A percentile compares a stretch with the other conserved stretches of the same genome.
Conservation (phyloP, 2,797 vertebrate genomes). For the Apodemus agrarius region DNA sequence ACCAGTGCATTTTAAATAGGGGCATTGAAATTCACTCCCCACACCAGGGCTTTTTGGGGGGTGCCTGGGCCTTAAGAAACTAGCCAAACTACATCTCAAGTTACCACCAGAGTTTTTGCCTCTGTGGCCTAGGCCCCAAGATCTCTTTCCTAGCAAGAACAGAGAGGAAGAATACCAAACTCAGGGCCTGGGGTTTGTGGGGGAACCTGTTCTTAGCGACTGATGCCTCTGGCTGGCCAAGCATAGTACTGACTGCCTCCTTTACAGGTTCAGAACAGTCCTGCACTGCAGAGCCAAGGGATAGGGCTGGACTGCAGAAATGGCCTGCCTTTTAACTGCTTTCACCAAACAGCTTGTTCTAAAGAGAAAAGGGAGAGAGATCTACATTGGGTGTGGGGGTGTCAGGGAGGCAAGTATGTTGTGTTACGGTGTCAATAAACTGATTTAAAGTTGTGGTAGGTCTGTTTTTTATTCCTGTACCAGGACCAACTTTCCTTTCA, state of each 20-base stretch:
- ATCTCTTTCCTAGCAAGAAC: conserved; percentile 66
- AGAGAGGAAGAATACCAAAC: conserved; percentile 59
- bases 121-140: conserved; percentile 55
- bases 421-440: conserved; percentile 84
- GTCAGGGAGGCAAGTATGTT: conserved; percentile 79
- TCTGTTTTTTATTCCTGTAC: conserved; percentile 62
- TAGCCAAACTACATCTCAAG: conserved; percentile 60
- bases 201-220: conserved; percentile 41
- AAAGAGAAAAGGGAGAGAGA: conserved; percentile 28
- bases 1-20: conserved; percentile 84
- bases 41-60: conserved; percentile 69
- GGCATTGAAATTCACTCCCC: conserved; percentile 79
- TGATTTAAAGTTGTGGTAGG: conserved; percentile 78
- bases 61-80: conserved; percentile 64
- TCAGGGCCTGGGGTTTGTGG: conserved; percentile 58
- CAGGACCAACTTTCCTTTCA: conserved; percentile 13
- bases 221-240: conserved; percentile 52
- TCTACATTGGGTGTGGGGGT: conserved; percentile 62
- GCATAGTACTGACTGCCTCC: conserved; percentile 18
- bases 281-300: neutral
- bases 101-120: conserved; percentile 45
- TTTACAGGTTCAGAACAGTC: conserved; percentile 26
- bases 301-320: neutral
- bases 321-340: conserved; percentile 59
- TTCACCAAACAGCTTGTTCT: conserved; percentile 65